Evolutionary conservation across 2,797 vertebrate genomes (phyloP).

Genomic region (Octomys mimax): DNA sequence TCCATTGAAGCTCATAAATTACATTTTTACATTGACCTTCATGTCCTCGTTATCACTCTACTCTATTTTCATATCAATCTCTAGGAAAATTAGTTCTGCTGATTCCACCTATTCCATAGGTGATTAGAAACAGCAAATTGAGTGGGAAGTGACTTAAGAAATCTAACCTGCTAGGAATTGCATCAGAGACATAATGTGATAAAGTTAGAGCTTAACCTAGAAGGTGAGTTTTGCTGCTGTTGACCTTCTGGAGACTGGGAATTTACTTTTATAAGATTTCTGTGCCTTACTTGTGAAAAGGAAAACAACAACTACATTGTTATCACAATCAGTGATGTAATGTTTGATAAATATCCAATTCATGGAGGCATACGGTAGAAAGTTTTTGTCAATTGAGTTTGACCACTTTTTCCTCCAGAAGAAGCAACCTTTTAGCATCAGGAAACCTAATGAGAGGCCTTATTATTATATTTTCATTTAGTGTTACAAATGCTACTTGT

Average conservation of each 20-base stretch:
- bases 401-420: not conserved
- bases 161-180: constrained; percentile 14
- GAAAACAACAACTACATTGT: not conserved
- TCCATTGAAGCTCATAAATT: constrained; percentile 64
- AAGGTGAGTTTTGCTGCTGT: constrained; percentile 26
- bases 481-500: not conserved
- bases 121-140: constrained; percentile 76
- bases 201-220: not conserved
- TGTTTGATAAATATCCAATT: not conserved
- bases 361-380: not conserved
- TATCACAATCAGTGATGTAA: constrained; percentile 1
- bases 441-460: not conserved
- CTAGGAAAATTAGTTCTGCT: constrained; percentile 75
- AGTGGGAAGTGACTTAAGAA: constrained; percentile 66
- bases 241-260: constrained; percentile 11
- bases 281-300: constrained; percentile 60
- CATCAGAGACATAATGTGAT: not conserved
- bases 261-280: constrained; percentile 32
- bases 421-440: not conserved
- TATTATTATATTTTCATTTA: not conserved
- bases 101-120: constrained; percentile 51
- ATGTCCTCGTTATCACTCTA: constrained; percentile 66
- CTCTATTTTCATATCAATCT: constrained; percentile 73
- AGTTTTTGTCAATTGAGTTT: not conserved
- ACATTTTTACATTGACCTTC: constrained; percentile 73